Base-by-base conservation (phyloP, 2,797 vertebrate species). In the Sternarchorhynchus goeldii region DNA sequence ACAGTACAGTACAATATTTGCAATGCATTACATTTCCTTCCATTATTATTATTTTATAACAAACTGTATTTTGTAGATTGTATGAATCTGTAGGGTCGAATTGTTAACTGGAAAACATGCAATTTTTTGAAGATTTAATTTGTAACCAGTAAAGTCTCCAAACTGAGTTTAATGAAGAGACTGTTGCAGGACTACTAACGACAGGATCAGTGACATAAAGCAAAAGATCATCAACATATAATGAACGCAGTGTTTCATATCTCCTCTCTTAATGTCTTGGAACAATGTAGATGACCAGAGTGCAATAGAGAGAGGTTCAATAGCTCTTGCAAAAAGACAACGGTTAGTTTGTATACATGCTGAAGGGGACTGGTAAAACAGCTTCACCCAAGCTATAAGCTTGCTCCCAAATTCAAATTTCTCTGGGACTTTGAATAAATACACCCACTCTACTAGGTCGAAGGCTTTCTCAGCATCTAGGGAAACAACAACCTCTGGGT, bases 141-240 rank as follows among this genome's bases (percentile, higher is more conserved):
- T 25, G 1, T 25, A 25, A 25, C 25, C 25, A 25, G 25, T 25
- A 25, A 25, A 25, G 25, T 25, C 25, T 25, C 25, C 25, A 25
- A 25, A 25, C 25, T 25, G 25, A 25, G 25, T 25, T 14, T 14
- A 68, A 20, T 25, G 25, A 16, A 29, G 3, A 41, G 0, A 41
- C 5, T 21, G 25, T 17, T 25, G 20, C 20, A 6, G 34, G 6
- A 2, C 32, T 21, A 21, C 5, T 25, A 16, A 1, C 6, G 5
- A 41, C 12, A 2, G 57, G 57, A 31, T 73, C 21, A 25, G 14
- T 50, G 5, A 73, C 2, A 8, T 73, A 29, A 12, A 73, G 20
- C 5, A 73, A 62, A 5, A 76, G 67, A 34, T 81, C 12, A 64
- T 81, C 73, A 0, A 50, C 53, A 53, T 76, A 81, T 65, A 62